phyloP scores from a whole-genome alignment of 2,888 invertebrate genomes.

The Phortica magna region DNA sequence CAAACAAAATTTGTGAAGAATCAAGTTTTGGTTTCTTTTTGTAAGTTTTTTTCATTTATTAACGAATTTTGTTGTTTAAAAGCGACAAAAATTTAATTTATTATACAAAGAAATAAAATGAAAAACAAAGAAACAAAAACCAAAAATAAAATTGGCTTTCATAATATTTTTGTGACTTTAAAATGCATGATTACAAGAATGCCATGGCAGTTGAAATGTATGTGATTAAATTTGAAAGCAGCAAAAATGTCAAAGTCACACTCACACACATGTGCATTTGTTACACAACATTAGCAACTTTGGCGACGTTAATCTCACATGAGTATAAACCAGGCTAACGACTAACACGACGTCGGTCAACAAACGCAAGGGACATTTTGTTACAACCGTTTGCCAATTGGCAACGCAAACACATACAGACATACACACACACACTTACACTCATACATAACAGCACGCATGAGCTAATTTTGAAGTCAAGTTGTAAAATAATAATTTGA shows the following conservation, averaged over 20 bases:
- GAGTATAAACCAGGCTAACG: not conserved
- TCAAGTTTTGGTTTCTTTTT: not conserved
- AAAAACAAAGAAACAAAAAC: not conserved
- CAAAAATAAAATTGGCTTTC: not conserved
- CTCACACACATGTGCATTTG: constrained; percentile 63
- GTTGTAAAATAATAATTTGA: not conserved
- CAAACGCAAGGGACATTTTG: not conserved
- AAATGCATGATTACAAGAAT: not conserved
- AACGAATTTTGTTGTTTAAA: not conserved
- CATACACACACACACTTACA: not conserved
- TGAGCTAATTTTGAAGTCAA: not conserved
- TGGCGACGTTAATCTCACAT: not conserved
- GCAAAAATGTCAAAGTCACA: not conserved
- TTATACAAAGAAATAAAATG: not conserved
- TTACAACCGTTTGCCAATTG: constrained; percentile 13
- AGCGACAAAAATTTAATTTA: not conserved
- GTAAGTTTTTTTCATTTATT: too few relatives aligned
- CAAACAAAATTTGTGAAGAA: too few relatives aligned
- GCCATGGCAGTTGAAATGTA: not conserved
- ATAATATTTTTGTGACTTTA: not conserved
- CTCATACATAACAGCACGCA: not conserved
- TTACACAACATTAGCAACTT: constrained; percentile 67
- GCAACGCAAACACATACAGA: not conserved
- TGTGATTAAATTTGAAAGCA: constrained; percentile 21
- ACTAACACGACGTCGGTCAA: not conserved